These are phyloP conservation scores for Zaprionus kolodkinae DNA, from an alignment of 1,140 invertebrate genomes.

Conservation along the genomic window DNA sequence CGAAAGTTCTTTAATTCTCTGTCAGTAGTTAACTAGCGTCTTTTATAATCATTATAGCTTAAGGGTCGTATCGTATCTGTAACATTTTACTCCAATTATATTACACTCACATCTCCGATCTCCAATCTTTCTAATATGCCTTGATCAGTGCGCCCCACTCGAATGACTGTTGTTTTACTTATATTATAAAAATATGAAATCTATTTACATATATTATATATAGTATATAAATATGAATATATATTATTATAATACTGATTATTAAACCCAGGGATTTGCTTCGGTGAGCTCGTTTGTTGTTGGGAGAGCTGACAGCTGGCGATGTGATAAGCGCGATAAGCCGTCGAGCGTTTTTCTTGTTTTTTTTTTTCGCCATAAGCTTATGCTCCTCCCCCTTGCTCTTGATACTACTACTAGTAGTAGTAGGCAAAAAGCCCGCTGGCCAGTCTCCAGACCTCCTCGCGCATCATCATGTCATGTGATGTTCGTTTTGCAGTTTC, in stretches of 20 bases:
- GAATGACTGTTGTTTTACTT: conserved; percentile 13
- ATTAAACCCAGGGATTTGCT: conserved; percentile 43
- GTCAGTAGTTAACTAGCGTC: not conserved
- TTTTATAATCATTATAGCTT: not conserved
- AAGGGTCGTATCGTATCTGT: not conserved
- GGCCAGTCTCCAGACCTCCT: conserved; percentile 63
- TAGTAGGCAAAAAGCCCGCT: conserved; percentile 44
- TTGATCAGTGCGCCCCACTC: not conserved
- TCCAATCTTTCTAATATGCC: not conserved
- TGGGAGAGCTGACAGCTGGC: conserved; percentile 65
- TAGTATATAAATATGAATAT: conserved; percentile 5
- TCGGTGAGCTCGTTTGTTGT: conserved; percentile 31
- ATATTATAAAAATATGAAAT: conserved; percentile 7
- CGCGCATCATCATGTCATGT: conserved; percentile 67
- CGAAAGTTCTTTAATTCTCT: conserved; percentile 6
- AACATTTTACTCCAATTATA: not conserved
- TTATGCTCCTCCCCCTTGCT: not conserved
- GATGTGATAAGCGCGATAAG: conserved; percentile 80
- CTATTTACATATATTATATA: conserved; percentile 15
- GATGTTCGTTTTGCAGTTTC: conserved; percentile 57
- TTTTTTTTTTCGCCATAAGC: not conserved
- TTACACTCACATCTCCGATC: conserved; percentile 4
- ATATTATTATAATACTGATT: conserved; percentile 19
- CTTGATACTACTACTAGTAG: conserved; percentile 1
- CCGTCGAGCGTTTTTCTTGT: conserved; percentile 8